Evolutionary conservation across 2,888 invertebrate species (phyloP).

Genomic region (Heteromurus nitidus): DNA sequence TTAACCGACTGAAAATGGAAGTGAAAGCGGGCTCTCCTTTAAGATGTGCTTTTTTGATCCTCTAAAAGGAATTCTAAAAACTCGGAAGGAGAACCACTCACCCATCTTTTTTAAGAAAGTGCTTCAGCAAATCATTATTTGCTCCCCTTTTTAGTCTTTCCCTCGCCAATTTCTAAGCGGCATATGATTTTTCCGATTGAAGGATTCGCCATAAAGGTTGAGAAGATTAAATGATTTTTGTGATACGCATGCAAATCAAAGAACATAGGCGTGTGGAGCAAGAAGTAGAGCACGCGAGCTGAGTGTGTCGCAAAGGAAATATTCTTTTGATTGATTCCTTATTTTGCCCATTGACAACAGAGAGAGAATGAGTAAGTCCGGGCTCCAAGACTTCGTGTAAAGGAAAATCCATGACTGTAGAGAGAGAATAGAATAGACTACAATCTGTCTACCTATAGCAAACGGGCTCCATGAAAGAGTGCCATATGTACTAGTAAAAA

Average conservation of each 20-base stretch:
- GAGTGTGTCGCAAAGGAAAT: not conserved
- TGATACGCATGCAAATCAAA: not conserved
- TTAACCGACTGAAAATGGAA: not conserved
- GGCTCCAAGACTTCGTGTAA: no score
- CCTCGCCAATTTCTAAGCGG: not conserved
- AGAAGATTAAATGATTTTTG: not conserved
- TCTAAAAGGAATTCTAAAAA: slow-evolving; percentile 29
- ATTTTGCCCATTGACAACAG: no score
- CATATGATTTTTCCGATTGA: slow-evolving; percentile 23
- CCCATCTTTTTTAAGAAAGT: no score
- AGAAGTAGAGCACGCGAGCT: not conserved
- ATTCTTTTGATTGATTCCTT: slow-evolving; percentile 3
- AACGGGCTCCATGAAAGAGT: no score
- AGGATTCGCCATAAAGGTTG: slow-evolving; percentile 19
- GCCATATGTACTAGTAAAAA: no score
- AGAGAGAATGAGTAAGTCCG: no score
- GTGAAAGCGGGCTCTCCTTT: not conserved
- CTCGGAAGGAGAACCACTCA: no score
- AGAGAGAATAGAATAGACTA: no score
- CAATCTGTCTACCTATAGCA: no score
- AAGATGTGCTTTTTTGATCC: slow-evolving; percentile 8
- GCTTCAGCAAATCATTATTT: slow-evolving; percentile 19
- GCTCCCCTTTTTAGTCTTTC: slow-evolving; percentile 14
- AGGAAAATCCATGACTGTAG: no score
- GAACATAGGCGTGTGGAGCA: not conserved